Evolutionary conservation across 53 echinoderm and acorn worm species (phyloP), one percentile per base, ranked within the genome.

Genomic region (Stichopus horrens): DNA sequence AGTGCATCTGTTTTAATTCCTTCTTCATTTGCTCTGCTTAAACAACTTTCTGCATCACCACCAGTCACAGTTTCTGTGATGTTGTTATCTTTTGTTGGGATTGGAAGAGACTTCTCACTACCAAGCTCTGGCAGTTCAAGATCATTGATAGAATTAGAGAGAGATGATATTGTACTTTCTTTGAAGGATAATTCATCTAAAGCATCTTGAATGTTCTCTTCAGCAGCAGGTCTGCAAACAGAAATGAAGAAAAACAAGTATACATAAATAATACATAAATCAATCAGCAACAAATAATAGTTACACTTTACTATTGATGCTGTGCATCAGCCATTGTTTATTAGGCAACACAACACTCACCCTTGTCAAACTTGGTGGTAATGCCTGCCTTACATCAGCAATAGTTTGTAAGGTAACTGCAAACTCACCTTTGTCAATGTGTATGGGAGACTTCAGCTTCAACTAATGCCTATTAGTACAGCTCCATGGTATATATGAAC

Each of bases 101-200:
- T 7, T 20, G n/a, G 56, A 21, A 56, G 21, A 8, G 81, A 56
- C n/a, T 58, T 58, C n/a, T 81, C 81, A 56, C 81, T 81, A 6
- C 16, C 58, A 13, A 18, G 21, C 21, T 81, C 81, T 21, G 56
- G 56, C 21, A 81, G 81, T 56, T 81, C 81, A 20, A 81, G 81
- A 56, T 81, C 81, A 56, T 81, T 79, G 5, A 79, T 53, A n/a
- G 54, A 57, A 81, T 81, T 81, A 6, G 81, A 81, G 5, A 81
- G 13, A 4, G 81, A 81, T 8, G 81, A 81, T 81, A 81, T 56
- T 5, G 58, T 81, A 7, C 81, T 81, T 58, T 55, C 81, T 19
- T 81, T 81, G 57, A 81, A 18, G 81, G 81, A 81, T 5, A 81
- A 57, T 7, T 81, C 81, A 81, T 81, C 81, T 71, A 71, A 18